Evolutionary conservation across 2,797 vertebrate genomes (phyloP), one percentile per base, ranked within the genome.

Genomic region (Adelosebastes latens): DNA sequence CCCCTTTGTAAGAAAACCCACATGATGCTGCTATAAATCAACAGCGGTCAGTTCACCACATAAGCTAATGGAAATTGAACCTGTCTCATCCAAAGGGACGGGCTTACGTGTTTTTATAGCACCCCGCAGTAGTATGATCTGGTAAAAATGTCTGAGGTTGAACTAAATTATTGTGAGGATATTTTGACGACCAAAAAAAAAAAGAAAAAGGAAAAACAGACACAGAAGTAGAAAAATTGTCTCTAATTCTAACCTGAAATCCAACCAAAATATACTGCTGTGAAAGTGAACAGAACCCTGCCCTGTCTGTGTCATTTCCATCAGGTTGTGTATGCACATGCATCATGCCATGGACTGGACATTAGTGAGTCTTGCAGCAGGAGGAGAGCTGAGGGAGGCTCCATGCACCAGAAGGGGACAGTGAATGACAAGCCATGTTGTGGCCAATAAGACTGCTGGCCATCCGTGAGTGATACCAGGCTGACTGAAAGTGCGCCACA

Each of bases 401-500:
- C 73, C 75, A 72, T 49, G 82, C 67, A 75, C 71, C 76, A 87
- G 77, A 74, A 75, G 80, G 76, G 82, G 76, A 83, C 83, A 81
- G 77, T 79, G 82, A 82, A 89, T 81, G 86, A 85, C 79, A 82
- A n/a, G 32, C 80, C 84, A 55, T 78, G 86, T 72, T 77, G 90
- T 70, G 75, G 79, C 18, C 29, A 82, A 71, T 10, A 60, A 73
- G 61, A 85, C 73, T 77, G 77, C 76, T 78, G 87, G 77, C 76
- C 67, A 71, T 80, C 74, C 22, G 6, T 34, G 71, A 76, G 70
- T 42, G 83, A 72, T 49, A 42, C 27, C 63, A 80, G 61, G 64
- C 83, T 84, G 81, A 74, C 53, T 78, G 75, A 77, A 82, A 85
- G 82, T 89, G 87, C 79, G 82, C 83, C 80, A 86, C 84, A 81